Conservation (phyloP, 2,113 vertebrate species). For the Pedetes capensis region DNA sequence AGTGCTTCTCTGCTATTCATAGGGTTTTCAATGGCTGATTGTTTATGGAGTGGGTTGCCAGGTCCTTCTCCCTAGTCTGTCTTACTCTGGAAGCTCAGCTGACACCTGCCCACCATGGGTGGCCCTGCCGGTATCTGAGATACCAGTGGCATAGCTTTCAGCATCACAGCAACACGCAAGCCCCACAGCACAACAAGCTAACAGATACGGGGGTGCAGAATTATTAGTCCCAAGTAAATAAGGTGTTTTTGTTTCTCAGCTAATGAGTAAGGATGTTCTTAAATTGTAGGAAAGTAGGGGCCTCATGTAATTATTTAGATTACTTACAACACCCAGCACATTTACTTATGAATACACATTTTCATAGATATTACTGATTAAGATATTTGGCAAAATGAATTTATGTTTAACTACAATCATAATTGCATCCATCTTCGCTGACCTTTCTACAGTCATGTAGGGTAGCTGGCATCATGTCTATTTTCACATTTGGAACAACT, state of each 20-base stretch:
- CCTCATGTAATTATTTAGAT: background rate
- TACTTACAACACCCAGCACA: background rate
- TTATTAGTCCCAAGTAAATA: background rate
- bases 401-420: background rate
- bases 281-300: background rate
- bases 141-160: too few relatives aligned
- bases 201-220: too few relatives aligned
- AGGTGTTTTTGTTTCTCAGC: background rate
- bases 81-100: too few relatives aligned
- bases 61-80: too few relatives aligned
- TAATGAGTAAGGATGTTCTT: background rate
- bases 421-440: background rate
- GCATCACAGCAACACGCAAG: too few relatives aligned
- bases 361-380: background rate
- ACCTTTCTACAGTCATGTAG: rapidly evolving
- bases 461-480: background rate
- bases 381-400: background rate
- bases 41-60: too few relatives aligned
- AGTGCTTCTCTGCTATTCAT: too few relatives aligned
- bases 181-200: too few relatives aligned
- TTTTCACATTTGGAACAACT: background rate
- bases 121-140: too few relatives aligned
- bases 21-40: too few relatives aligned
- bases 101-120: too few relatives aligned
- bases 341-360: too few relatives aligned